phyloP scores from a whole-genome alignment of 2,797 vertebrate species.

The Megaceryle alcyon region DNA sequence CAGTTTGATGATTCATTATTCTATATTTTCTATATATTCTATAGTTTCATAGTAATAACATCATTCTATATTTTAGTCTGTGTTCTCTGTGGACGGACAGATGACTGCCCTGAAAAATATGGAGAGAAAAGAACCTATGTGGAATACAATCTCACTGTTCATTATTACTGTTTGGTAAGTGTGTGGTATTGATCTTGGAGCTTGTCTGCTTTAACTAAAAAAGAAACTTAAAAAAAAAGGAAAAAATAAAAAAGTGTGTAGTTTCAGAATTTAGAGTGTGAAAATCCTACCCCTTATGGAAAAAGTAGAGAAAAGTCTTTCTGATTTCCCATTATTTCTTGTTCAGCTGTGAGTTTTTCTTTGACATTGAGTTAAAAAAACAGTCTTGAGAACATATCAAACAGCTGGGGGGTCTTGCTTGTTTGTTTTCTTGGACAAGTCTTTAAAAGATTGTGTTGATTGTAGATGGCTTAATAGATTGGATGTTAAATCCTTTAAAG shows the following conservation, averaged over 20 bases:
- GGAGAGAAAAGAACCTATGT: constrained; percentile 89
- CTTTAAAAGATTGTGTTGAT: neutral
- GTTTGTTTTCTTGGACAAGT: neutral
- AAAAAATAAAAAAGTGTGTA: neutral
- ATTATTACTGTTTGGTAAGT: constrained; percentile 96
- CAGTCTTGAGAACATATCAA: accelerated
- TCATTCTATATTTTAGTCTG: constrained; percentile 82
- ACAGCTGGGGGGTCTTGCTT: neutral
- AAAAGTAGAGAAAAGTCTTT: neutral
- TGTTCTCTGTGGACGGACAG: constrained; percentile 85
- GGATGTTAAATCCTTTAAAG: neutral
- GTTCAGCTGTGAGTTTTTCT: neutral
- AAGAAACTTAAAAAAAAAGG: no score
- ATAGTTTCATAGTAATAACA: neutral
- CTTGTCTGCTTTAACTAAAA: neutral
- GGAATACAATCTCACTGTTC: constrained; percentile 85
- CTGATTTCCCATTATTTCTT: neutral
- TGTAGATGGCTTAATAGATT: neutral
- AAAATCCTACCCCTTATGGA: neutral
- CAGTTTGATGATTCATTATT: neutral
- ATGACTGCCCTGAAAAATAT: constrained; percentile 89
- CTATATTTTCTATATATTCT: neutral
- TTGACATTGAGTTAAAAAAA: neutral
- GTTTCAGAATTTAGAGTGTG: neutral
- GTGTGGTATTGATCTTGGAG: neutral